Evolutionary conservation across 2,113 vertebrate species (phyloP).

Genomic region (Boulengeromyrus knoepffleri): DNA sequence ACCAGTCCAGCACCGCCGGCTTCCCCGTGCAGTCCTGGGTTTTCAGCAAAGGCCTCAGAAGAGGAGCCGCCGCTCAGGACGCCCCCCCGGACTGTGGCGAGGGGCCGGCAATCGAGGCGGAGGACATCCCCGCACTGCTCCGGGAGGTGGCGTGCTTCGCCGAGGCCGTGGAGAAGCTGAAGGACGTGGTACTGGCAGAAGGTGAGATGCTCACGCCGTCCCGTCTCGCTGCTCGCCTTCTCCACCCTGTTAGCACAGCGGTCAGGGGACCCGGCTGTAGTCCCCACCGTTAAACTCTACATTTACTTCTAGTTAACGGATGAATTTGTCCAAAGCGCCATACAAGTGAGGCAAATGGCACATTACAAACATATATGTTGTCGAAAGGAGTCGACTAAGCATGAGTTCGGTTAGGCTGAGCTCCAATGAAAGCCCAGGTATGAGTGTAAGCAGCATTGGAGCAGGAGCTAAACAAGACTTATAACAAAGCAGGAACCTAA

Average conservation of each 20-base stretch:
- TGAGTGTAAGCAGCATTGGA: background rate
- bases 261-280: background rate
- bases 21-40: slow-evolving; percentile 76
- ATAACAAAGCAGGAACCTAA: background rate
- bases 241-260: background rate
- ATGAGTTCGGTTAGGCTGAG: background rate
- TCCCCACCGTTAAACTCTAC: too few relatives aligned
- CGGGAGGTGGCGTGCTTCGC: slow-evolving; percentile 77
- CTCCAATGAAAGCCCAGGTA: background rate
- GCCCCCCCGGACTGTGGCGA: slow-evolving; percentile 52
- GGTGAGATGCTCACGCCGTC: slow-evolving; percentile 50
- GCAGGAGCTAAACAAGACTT: background rate
- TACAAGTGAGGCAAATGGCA: background rate
- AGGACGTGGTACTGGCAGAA: slow-evolving; percentile 74
- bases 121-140: slow-evolving; percentile 83
- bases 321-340: background rate
- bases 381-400: background rate
- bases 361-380: background rate
- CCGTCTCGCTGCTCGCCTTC: background rate
- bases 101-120: slow-evolving; percentile 61
- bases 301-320: background rate
- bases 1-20: slow-evolving; percentile 80
- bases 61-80: slow-evolving; percentile 54
- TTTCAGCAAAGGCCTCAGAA: slow-evolving; percentile 61
- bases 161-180: slow-evolving; percentile 84